Evolutionary conservation across 2,797 vertebrate genomes (phyloP).

Genomic region (Chelmon rostratus): DNA sequence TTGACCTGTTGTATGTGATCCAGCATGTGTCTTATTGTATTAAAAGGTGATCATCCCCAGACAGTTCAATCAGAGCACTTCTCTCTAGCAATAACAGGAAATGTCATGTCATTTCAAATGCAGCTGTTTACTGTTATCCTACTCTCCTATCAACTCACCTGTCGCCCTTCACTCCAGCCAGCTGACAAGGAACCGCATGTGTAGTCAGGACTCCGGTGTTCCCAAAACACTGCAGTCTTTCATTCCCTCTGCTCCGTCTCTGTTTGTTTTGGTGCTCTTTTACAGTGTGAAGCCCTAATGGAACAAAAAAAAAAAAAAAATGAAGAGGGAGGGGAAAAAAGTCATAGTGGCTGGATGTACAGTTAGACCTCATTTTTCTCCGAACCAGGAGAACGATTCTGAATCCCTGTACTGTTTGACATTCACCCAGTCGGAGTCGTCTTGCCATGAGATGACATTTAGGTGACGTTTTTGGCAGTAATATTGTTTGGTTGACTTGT

Average conservation of each 20-base stretch:
- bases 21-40: conserved; percentile 42
- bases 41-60: conserved; percentile 27
- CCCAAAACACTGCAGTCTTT: conserved; percentile 74
- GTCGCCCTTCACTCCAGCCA: conserved; percentile 49
- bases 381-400: conserved; percentile 54
- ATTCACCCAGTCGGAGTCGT: conserved; percentile 51
- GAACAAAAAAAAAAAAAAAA: conserved; percentile 66
- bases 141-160: conserved; percentile 53
- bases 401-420: conserved; percentile 70
- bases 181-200: conserved; percentile 59
- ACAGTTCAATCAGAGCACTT: conserved; percentile 25
- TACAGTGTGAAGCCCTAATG: conserved; percentile 68
- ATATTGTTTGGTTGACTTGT: conserved; percentile 68
- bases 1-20: conserved; percentile 53
- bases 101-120: conserved; percentile 38
- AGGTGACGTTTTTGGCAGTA: conserved; percentile 52
- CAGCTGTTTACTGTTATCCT: conserved; percentile 12
- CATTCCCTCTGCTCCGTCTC: conserved; percentile 67
- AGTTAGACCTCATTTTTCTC: conserved; percentile 68
- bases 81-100: conserved; percentile 36
- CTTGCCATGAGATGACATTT: conserved; percentile 46
- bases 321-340: conserved; percentile 43
- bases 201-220: conserved; percentile 48
- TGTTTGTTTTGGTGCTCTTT: conserved; percentile 79
- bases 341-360: conserved; percentile 67